Evolutionary conservation across 1,140 invertebrate genomes (phyloP).

Genomic region (Geopemphigus sp.): DNA sequence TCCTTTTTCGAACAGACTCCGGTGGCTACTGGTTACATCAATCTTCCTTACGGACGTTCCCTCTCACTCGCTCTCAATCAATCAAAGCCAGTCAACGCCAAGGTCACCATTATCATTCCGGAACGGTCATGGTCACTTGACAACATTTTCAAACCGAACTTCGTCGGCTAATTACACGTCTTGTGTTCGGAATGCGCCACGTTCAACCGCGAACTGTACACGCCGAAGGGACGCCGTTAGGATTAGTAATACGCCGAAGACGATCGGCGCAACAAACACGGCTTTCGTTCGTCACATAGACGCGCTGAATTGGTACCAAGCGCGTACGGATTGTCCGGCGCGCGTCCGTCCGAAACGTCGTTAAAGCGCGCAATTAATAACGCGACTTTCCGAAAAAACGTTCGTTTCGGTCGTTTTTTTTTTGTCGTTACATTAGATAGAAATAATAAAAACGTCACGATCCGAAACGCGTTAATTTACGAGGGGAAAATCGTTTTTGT

Average conservation of each 20-base stretch:
- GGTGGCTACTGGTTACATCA: slow-evolving; percentile 44
- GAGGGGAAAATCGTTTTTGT: not conserved
- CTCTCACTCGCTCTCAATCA: slow-evolving; percentile 42
- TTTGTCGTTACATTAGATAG: no score
- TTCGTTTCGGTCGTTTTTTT: not conserved
- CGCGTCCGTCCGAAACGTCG: no score
- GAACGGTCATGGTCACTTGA: slow-evolving; percentile 49
- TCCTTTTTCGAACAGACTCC: slow-evolving; percentile 24
- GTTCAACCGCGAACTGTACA: not conserved
- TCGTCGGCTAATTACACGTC: slow-evolving; percentile 29
- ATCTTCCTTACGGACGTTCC: slow-evolving; percentile 45
- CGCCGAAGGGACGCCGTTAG: no score
- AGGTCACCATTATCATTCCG: slow-evolving; percentile 44
- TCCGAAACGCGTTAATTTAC: not conserved
- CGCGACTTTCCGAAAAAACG: no score
- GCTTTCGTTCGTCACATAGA: no score
- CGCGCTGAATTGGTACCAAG: no score
- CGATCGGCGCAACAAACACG: no score
- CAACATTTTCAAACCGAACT: slow-evolving; percentile 44
- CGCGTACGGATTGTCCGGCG: no score
- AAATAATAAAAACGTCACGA: not conserved
- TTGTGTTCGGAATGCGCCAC: slow-evolving; percentile 9
- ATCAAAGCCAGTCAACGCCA: slow-evolving; percentile 44
- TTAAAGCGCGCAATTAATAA: no score
- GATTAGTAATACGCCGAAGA: not conserved